Base-by-base conservation (phyloP, 2,113 vertebrate genomes). In the Tympanuchus pallidicinctus region DNA sequence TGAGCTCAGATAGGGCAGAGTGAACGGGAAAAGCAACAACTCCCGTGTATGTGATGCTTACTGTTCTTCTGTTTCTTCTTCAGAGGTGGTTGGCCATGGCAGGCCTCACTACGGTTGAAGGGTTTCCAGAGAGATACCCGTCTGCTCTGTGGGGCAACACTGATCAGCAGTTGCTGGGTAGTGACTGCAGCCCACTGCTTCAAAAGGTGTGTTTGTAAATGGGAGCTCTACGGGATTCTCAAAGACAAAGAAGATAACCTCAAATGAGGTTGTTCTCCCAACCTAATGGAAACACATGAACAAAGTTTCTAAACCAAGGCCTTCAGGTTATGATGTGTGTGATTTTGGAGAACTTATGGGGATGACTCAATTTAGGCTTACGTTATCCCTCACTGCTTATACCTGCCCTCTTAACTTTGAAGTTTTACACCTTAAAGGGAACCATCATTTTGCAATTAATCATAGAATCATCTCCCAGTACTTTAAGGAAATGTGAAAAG, bases 1-100 rank as follows among this genome's bases (percentile, higher is more conserved):
- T 82, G 84, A 82, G 50, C 56, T 20, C 21, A 50, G 32, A 56
- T 40, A 30, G 63, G 76, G 57, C 52, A 72, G 71, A 79, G 34
- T 24, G 42, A 43, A n/a, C 60, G 32, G 50, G 54, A 89, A 38
- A 48, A 59, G 28, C 57, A 57, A 64, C 14, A 34, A 25, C 32
- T 82, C 8, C 45, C 27, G 1, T 15, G 13, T 65, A 17, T 59
- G 64, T 82, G 50, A 74, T 25, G 27, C 10, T 20, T 52, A 4
- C 80, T 65, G 45, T 30, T 59, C 32, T 52, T 36, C 61, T 73
- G 28, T 88, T 94, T 90, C 36, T 86, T 47, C 65, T 86, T 79
- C 94, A 99, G 99, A 95, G 98, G 98, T 9, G 91, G 97, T 1
- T 99, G 98, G 98, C 99, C 99, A 0, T 99, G 99, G 99, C 99